Conservation (phyloP, 64 coral and sea anemone genomes). For the Actinia equina region DNA sequence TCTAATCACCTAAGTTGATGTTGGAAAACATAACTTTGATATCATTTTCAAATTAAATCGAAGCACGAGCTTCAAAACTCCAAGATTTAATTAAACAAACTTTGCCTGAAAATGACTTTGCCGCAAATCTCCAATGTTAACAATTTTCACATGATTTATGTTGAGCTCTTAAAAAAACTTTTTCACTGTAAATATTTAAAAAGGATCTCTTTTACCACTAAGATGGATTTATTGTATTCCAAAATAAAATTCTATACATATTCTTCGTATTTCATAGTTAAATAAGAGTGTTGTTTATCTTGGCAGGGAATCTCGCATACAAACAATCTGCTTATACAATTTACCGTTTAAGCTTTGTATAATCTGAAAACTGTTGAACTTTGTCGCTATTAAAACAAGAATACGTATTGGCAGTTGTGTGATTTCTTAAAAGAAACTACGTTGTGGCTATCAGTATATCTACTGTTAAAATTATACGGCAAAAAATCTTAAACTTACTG, state of each 20-base stretch:
- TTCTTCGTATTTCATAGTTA: not conserved
- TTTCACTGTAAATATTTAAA: not conserved
- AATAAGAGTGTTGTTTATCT: not conserved
- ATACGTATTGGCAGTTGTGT: not conserved
- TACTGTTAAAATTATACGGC: not conserved
- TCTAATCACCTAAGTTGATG: conserved; percentile 27
- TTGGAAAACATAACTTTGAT: conserved; percentile 4
- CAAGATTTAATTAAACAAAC: conserved; percentile 27
- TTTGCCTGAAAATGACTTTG: not conserved
- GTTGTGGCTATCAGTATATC: not conserved
- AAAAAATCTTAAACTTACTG: not conserved
- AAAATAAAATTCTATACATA: no score
- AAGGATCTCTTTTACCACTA: not conserved
- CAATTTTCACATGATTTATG: not conserved
- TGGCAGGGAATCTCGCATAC: not conserved
- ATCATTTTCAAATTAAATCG: conserved; percentile 24
- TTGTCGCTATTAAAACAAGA: not conserved
- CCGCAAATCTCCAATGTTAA: not conserved
- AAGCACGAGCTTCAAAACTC: not conserved
- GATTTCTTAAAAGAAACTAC: not conserved
- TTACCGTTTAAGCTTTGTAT: conserved; percentile 8
- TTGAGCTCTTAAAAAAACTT: not conserved
- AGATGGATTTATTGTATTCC: no score
- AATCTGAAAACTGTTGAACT: not conserved
- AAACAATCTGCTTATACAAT: conserved; percentile 2